Base-by-base conservation (phyloP, 1,140 invertebrate genomes). In the Thaumetopoea pityocampa region DNA sequence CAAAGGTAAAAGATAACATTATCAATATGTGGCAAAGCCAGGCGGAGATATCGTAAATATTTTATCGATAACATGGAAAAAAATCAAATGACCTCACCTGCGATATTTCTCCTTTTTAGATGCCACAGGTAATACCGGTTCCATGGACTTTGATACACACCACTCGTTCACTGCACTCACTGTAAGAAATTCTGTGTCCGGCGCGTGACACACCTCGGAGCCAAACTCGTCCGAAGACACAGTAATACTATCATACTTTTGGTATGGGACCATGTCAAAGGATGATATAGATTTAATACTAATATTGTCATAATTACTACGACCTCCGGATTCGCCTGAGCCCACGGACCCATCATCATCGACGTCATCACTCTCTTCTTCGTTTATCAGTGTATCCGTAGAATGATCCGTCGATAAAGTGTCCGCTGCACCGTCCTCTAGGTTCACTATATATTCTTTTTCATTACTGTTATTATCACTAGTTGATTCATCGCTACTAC, bases 121-220 rank as follows among this genome's bases (percentile, higher is more conserved):
- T 73, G 82, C 78, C 40, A 80, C 67, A 45, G 79, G 77, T 38
- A 83, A 68, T 67, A 72, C 67, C 51, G 73, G 71, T 62, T 72
- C 74, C 24, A 51, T 50, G 36, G 78, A 74, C 51, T 76, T 72
- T 41, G 77, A 67, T 42, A 80, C 64, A 63, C 79, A 82, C 76
- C 80, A 83, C 47, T 81, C 76, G 58, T 85, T 85, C 49, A 85
- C 78, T 56, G 82, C 82, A 78, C 78, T 84, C 54, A 85, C 82
- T 42, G 78, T 76, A 26, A 82, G 65, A 49, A 79, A 82, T 43
- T 83, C 77, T 11, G 69, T 74, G 51, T 79, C 69, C 23, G 78
- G 77, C 12, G 76, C 78, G 43, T 81, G 78, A 40, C 80, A 84
- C 45, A 81, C 67, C 51, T 85, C 82, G 1, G 82, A 82, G 34